Conservation (phyloP, 2,888 invertebrate genomes). For the Melanchra persicariae region DNA sequence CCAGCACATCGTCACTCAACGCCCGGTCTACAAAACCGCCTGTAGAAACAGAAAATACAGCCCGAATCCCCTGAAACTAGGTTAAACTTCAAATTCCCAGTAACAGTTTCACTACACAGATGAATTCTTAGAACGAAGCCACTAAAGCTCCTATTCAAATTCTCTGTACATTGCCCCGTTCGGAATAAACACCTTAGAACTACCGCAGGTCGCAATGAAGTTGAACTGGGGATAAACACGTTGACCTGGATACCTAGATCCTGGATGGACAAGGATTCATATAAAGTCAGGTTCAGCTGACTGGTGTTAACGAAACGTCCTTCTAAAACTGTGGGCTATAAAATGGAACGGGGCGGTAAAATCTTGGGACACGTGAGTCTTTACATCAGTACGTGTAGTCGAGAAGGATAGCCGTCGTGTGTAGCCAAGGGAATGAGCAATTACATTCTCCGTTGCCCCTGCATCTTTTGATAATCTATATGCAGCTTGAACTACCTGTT, state of each 20-base stretch:
- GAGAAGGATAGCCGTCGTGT: not conserved
- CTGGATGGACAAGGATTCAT: constrained; percentile 26
- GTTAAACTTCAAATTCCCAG: constrained; percentile 19
- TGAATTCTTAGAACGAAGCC: constrained; percentile 28
- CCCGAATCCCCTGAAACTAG: constrained; percentile 13
- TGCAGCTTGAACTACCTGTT: too few species aligned
- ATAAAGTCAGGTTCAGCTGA: constrained; percentile 42
- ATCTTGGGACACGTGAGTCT: constrained; percentile 19
- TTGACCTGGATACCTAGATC: constrained; percentile 19
- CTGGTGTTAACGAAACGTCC: constrained; percentile 23
- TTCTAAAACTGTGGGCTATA: constrained; percentile 34
- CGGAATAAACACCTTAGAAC: constrained; percentile 4
- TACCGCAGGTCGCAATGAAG: not conserved
- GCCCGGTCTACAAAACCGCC: not conserved
- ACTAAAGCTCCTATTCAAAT: constrained; percentile 30
- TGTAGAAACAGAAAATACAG: constrained; percentile 11
- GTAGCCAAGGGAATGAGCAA: not conserved
- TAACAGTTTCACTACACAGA: constrained; percentile 15
- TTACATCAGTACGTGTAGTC: constrained; percentile 4
- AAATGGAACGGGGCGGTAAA: constrained; percentile 22
- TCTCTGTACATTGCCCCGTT: constrained; percentile 13
- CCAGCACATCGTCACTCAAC: not conserved
- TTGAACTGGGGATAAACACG: constrained; percentile 10
- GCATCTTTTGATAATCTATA: too few species aligned
- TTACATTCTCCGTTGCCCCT: not conserved